These are phyloP conservation scores for Podocnemis expansa DNA, from an alignment of 2,113 vertebrate genomes.

Conservation along the genomic window DNA sequence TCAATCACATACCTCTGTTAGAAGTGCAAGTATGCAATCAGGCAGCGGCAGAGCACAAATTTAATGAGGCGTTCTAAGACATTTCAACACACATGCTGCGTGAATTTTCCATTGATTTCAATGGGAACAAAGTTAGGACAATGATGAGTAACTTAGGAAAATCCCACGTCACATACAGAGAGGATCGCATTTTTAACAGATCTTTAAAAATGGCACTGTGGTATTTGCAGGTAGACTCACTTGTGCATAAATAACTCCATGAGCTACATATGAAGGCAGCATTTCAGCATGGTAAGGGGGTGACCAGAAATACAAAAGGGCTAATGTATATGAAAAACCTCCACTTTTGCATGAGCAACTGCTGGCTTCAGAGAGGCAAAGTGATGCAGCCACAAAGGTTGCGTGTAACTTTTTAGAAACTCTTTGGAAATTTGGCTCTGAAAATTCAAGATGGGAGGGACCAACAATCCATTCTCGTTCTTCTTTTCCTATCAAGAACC, in stretches of 20 bases:
- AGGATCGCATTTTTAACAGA: not conserved
- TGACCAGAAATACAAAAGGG: not conserved
- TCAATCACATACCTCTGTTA: too few relatives aligned
- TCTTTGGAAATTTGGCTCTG: not conserved
- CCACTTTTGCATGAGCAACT: not conserved
- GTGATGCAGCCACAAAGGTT: not conserved
- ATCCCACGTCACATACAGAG: not conserved
- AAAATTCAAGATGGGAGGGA: not conserved
- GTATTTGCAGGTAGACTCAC: conserved; percentile 1
- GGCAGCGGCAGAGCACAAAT: not conserved
- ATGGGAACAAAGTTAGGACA: rapidly evolving
- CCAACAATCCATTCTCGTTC: not conserved
- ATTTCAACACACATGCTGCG: rapidly evolving
- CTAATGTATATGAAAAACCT: not conserved
- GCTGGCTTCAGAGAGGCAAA: not conserved
- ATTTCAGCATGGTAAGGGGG: not conserved
- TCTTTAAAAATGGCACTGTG: conserved; percentile 29
- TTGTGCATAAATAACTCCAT: not conserved
- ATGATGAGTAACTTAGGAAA: not conserved
- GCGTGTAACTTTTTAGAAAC: not conserved
- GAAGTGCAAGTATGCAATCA: too few relatives aligned
- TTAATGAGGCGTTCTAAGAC: not conserved
- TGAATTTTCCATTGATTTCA: not conserved
- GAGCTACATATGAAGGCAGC: not conserved
- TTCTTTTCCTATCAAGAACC: not conserved